phyloP scores from a whole-genome alignment of 2,113 vertebrate species.

The Promerops cafer region DNA sequence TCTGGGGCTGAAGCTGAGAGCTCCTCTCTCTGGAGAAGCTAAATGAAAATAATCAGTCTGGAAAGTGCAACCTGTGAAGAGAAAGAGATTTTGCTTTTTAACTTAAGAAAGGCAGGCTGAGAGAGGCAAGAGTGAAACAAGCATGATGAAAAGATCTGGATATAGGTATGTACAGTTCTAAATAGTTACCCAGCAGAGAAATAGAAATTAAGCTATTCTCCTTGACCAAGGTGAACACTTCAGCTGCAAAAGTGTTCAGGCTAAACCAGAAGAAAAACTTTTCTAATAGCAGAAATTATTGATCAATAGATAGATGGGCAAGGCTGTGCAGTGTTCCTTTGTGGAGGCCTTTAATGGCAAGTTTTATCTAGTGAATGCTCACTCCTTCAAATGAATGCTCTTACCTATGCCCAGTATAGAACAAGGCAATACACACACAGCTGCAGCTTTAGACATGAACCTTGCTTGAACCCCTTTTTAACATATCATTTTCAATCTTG shows the following conservation, averaged over 20 bases:
- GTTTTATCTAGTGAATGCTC: not conserved
- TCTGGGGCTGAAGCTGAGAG: not conserved
- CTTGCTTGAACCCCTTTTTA: not conserved
- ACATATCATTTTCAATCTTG: not conserved
- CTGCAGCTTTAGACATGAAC: not conserved
- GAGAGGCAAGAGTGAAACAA: not conserved
- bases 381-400: not conserved
- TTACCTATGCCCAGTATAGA: not conserved
- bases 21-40: not conserved
- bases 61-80: not conserved
- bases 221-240: not conserved
- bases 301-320: not conserved
- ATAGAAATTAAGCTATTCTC: not conserved
- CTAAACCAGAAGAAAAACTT: not conserved
- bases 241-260: not conserved
- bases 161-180: not conserved
- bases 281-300: not conserved
- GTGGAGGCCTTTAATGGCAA: not conserved
- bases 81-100: not conserved
- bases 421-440: not conserved
- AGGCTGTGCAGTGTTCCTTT: not conserved
- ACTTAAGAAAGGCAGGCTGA: not conserved
- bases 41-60: not conserved
- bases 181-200: not conserved
- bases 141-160: rapidly evolving